phyloP scores from a whole-genome alignment of 2,888 invertebrate species.

The Drosophila anceps region DNA sequence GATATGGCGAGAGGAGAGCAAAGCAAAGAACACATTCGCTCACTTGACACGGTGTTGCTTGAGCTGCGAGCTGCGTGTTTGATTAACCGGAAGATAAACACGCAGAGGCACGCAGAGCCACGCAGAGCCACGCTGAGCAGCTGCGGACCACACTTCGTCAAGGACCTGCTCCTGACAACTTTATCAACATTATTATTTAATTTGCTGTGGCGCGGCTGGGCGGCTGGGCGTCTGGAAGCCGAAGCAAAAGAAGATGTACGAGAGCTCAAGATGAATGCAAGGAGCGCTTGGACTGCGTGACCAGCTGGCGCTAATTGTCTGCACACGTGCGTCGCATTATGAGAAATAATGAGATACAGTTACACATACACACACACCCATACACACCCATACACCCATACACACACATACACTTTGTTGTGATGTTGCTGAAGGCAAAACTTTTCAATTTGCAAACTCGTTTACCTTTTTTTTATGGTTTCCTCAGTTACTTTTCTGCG shows the following conservation, averaged over 20 bases:
- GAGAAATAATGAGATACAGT: conserved; percentile 42
- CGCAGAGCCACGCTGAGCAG: conserved; percentile 60
- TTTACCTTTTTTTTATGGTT: conserved; percentile 21
- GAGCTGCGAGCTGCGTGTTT: conserved; percentile 70
- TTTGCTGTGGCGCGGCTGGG: conserved; percentile 54
- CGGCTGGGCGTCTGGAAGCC: conserved; percentile 4
- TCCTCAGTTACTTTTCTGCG: conserved; percentile 3
- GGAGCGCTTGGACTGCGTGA: conserved; percentile 49
- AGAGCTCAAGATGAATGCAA: conserved; percentile 33
- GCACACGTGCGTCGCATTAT: conserved; percentile 65
- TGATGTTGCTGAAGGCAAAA: conserved; percentile 23
- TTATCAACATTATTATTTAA: conserved; percentile 81
- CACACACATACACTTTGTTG: conserved; percentile 3
- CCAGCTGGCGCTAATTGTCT: conserved; percentile 71
- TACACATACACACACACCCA: conserved; percentile 7
- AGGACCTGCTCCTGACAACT: conserved; percentile 47
- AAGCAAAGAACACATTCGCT: conserved; percentile 33
- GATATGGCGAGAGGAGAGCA: background rate
- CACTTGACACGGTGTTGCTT: conserved; percentile 58
- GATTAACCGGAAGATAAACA: conserved; percentile 82
- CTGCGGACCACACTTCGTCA: conserved; percentile 6
- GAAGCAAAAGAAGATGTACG: conserved; percentile 43
- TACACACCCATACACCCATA: conserved; percentile 1
- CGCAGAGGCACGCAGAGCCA: conserved; percentile 65
- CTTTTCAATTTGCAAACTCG: conserved; percentile 46